These are phyloP conservation scores for Macrobrachium rosenbergii DNA, from an alignment of 1,140 invertebrate genomes.

Conservation along the genomic window DNA sequence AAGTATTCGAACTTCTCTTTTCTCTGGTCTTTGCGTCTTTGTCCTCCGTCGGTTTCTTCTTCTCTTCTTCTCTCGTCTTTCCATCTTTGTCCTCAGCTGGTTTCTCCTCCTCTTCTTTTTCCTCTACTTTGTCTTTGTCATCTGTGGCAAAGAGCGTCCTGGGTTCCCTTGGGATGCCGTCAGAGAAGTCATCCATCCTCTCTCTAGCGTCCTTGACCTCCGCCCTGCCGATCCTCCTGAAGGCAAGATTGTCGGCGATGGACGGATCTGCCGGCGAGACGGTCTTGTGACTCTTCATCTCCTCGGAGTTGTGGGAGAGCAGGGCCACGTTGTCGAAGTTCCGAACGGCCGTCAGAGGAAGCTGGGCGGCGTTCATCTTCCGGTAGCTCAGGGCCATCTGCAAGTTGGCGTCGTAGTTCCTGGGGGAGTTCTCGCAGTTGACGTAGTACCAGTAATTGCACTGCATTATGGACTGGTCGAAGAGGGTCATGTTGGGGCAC, in stretches of 20 bases:
- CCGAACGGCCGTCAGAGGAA: constrained; percentile 30
- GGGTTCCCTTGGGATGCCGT: neutral
- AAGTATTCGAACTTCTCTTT: neutral
- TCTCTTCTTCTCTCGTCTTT: neutral
- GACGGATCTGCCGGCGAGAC: no score
- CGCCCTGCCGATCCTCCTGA: neutral
- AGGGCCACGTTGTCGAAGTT: constrained; percentile 23
- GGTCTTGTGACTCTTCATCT: constrained; percentile 2
- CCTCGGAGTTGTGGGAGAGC: neutral
- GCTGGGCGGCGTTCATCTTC: constrained; percentile 80
- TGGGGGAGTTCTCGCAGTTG: constrained; percentile 84
- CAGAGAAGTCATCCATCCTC: neutral
- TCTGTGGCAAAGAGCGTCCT: neutral
- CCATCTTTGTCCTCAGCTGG: neutral
- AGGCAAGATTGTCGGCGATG: neutral
- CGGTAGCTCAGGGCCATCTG: constrained; percentile 92
- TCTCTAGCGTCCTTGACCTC: neutral
- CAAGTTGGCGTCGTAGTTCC: constrained; percentile 88
- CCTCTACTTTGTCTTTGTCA: neutral
- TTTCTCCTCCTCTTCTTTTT: neutral
- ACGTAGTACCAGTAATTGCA: constrained; percentile 95
- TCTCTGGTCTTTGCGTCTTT: neutral
- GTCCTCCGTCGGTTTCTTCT: neutral
- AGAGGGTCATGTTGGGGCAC: constrained; percentile 88
- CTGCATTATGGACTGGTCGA: constrained; percentile 89